phyloP scores from a whole-genome alignment of 2,888 invertebrate species.

The Himalopsyche kuldschensis region DNA sequence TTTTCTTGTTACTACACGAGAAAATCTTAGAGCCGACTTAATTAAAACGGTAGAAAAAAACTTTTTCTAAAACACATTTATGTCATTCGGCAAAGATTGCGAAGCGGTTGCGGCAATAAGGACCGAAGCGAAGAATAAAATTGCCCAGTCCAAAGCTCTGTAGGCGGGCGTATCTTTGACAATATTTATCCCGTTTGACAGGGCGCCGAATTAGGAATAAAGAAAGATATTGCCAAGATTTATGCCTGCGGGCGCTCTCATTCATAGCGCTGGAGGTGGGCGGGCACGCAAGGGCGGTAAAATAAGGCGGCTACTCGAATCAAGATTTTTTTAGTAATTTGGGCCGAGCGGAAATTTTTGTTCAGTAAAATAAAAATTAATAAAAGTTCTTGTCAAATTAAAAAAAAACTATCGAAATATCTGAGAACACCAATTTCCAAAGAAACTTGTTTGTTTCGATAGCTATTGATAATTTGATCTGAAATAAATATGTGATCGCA shows the following conservation, averaged over 20 bases:
- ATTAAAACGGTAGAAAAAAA: background rate
- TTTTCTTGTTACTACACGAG: background rate
- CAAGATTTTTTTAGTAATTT: slow-evolving; percentile 26
- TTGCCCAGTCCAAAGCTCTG: background rate
- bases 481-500: too few relatives aligned
- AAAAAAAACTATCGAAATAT: background rate
- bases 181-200: slow-evolving; percentile 35
- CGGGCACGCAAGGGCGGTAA: background rate
- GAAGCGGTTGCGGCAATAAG: background rate
- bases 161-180: slow-evolving; percentile 23
- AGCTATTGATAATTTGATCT: too few relatives aligned
- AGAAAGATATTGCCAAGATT: slow-evolving; percentile 14
- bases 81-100: background rate
- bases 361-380: background rate
- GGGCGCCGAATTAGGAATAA: slow-evolving; percentile 29
- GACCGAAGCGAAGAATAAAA: background rate
- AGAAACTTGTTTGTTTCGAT: too few relatives aligned
- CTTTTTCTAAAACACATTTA: background rate
- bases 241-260: background rate
- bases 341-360: background rate
- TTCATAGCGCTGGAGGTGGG: slow-evolving; percentile 4
- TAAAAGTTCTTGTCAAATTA: background rate
- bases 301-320: background rate
- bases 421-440: too few relatives aligned
- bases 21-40: background rate